Evolutionary conservation across 2,113 vertebrate genomes (phyloP), one percentile per base, ranked within the genome.

Genomic region (Thermophis baileyi): DNA sequence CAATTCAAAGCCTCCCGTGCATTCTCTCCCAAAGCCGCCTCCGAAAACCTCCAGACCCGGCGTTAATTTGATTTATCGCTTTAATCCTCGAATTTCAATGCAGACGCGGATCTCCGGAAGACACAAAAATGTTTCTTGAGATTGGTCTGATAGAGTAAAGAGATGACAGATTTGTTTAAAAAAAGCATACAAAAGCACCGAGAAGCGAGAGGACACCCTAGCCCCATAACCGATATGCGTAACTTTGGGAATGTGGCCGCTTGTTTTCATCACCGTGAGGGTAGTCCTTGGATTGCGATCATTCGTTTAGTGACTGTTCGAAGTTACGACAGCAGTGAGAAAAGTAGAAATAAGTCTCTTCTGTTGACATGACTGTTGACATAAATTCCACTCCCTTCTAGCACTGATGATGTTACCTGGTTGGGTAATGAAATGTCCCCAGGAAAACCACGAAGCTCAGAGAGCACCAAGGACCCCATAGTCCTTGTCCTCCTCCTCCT

Each of bases 11-110:
- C 97, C 97, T 97, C 93, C 95, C 63, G 95, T 96, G 91, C 40
- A 40, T 53, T 5, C 92, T 91, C 94, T 97, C 95, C 94, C 46
- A 25, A 47, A 93, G 91, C 88, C 40, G 3, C 30, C 49, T 89
- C 88, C 94, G 95, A 91, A 90, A 93, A 94, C 96, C 94, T 93
- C 25, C 3, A 94, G 95, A 96, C 95, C 95, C n/a, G 0, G 1
- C 55, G 95, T 96, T 98, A 97, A 97, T 98, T 97, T 96, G 95
- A 96, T 95, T 25, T 96, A 93, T 92, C 90, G 89, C 97, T 96
- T 96, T 90, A 86, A 91, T 96, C 94, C 96, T 97, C 27, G 16
- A 85, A 93, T 98, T 97, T 97, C 96, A 96, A 97, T 96, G 95
- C 93, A 94, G 95, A 96, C 93, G 89, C 47, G 35, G 89, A 92